phyloP scores from a whole-genome alignment of 2,888 invertebrate genomes.

The Cantharis rufa region DNA sequence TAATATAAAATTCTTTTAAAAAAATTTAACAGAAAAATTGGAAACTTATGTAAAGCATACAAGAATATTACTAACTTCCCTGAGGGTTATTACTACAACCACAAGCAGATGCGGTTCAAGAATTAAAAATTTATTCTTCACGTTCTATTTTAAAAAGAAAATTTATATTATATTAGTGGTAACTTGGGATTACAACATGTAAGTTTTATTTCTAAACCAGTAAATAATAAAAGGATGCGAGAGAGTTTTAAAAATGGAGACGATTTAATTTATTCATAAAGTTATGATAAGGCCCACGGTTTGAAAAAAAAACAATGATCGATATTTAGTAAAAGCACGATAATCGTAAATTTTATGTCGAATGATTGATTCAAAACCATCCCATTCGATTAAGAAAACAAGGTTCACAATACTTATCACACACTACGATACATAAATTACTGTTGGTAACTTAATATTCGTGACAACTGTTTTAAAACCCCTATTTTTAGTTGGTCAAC shows the following conservation, averaged over 20 bases:
- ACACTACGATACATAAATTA: background rate
- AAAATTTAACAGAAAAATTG: background rate
- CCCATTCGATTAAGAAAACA: background rate
- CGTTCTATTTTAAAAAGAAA: background rate
- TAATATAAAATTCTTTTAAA: background rate
- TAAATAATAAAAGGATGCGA: background rate
- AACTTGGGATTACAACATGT: background rate
- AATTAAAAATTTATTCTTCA: background rate
- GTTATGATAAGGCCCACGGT: background rate
- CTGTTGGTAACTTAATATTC: conserved; percentile 12
- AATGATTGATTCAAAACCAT: background rate
- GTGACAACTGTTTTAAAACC: background rate
- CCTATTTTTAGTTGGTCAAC: background rate
- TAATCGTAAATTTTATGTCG: background rate
- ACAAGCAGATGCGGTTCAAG: background rate
- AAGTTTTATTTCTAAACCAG: background rate
- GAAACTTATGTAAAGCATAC: background rate
- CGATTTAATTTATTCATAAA: background rate
- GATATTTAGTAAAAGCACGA: background rate
- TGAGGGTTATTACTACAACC: background rate
- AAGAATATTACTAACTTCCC: background rate
- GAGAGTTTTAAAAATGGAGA: background rate
- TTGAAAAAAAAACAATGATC: background rate
- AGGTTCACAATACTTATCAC: background rate
- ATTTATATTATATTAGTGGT: background rate